Evolutionary conservation across 2,888 invertebrate species (phyloP).

Genomic region (Panzeria rudis): DNA sequence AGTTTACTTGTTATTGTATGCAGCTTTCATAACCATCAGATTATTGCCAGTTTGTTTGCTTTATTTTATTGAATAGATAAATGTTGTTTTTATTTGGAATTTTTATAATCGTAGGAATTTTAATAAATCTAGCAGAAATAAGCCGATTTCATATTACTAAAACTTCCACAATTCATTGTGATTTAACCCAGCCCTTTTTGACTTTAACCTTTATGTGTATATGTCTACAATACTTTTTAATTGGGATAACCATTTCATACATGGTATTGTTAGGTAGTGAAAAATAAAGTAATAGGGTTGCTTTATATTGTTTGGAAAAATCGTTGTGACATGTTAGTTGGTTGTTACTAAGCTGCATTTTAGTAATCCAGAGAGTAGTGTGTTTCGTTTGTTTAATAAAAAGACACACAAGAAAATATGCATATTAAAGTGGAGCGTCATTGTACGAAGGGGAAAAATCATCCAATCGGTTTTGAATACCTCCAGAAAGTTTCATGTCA

Average conservation of each 20-base stretch:
- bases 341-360: too few relatives aligned
- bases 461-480: too few relatives aligned
- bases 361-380: too few relatives aligned
- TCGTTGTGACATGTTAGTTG: too few relatives aligned
- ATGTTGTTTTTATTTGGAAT: background rate
- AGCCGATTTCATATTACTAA: background rate
- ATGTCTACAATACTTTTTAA: background rate
- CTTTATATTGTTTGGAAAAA: too few relatives aligned
- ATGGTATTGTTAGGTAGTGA: background rate
- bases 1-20: background rate
- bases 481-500: too few relatives aligned
- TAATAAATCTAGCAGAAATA: background rate
- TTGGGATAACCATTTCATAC: background rate
- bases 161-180: background rate
- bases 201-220: background rate
- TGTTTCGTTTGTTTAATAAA: too few relatives aligned
- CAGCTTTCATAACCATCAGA: background rate
- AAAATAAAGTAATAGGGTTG: too few relatives aligned
- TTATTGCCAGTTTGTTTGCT: background rate
- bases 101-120: background rate
- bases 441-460: too few relatives aligned
- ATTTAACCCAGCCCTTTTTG: background rate
- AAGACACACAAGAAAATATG: too few relatives aligned
- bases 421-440: too few relatives aligned
- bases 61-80: background rate